Percentiles rank a stretch among this genome's conserved stretches.
phyloP scores from a whole-genome alignment of 35 echinoderm and acorn worm species.

The Heliocidaris erythrogramma region DNA sequence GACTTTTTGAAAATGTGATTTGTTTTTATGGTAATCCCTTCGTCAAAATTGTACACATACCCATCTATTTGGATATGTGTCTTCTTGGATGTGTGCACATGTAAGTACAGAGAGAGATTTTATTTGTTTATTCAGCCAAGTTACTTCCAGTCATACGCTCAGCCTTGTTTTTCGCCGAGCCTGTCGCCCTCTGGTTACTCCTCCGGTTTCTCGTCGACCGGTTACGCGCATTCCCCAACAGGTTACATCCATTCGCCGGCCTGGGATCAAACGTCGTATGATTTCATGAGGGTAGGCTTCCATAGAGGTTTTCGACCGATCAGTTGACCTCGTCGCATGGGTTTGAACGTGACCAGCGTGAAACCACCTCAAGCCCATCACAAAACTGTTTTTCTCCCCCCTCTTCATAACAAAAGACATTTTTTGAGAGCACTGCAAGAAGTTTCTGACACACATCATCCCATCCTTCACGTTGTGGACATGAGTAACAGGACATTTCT shows the following conservation, averaged over 20 bases:
- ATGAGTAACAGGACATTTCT: neutral
- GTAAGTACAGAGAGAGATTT: neutral
- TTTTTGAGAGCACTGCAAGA: conserved; percentile 14
- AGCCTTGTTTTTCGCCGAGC: neutral
- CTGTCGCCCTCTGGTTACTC: neutral
- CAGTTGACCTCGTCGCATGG: neutral
- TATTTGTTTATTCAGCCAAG: conserved; percentile 14
- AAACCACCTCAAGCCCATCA: neutral
- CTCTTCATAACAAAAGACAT: conserved; percentile 1
- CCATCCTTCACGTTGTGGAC: neutral
- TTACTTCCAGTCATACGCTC: neutral
- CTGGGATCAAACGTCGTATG: conserved; percentile 24
- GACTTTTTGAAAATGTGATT: neutral
- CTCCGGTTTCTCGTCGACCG: neutral
- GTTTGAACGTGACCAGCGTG: neutral
- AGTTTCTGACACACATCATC: neutral
- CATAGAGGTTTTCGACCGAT: neutral
- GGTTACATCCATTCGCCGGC: neutral
- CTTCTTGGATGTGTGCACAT: neutral
- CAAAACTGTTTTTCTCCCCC: neutral
- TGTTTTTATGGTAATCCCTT: neutral
- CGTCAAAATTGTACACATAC: neutral
- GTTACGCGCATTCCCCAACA: neutral
- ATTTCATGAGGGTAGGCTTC: conserved; percentile 13
- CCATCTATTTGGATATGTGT: neutral